Conservation (phyloP, 2,113 vertebrate genomes). For the Pteronura brasiliensis region DNA sequence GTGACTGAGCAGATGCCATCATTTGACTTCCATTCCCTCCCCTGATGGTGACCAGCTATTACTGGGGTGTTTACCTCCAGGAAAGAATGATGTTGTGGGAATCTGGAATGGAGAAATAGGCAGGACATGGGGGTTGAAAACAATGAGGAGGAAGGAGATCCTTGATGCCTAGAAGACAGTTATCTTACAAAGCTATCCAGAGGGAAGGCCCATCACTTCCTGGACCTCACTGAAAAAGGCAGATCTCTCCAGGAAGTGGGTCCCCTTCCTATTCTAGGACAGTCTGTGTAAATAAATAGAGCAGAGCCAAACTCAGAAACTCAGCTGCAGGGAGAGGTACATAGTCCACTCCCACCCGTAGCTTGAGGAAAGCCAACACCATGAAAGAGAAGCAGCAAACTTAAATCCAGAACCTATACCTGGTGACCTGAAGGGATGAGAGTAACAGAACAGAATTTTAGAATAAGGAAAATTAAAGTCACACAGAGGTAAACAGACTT, state of each 20-base stretch:
- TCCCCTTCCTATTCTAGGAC: not conserved
- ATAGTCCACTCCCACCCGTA: no score
- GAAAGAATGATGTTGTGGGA: not conserved
- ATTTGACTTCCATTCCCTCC: not conserved
- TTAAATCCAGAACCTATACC: not conserved
- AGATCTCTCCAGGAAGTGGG: not conserved
- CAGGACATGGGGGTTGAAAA: not conserved
- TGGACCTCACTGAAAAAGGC: not conserved
- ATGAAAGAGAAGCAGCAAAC: not conserved
- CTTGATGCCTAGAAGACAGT: not conserved
- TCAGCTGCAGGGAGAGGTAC: not conserved
- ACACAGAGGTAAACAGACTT: not conserved
- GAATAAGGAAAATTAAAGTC: not conserved
- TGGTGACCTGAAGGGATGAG: not conserved
- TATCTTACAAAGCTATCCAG: not conserved
- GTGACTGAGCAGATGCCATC: not conserved
- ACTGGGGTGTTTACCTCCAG: not conserved
- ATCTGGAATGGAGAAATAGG: not conserved
- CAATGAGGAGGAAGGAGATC: not conserved
- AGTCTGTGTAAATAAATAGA: not conserved
- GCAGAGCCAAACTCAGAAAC: not conserved
- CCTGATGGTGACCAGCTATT: not conserved
- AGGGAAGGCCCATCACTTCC: not conserved
- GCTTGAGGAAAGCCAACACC: not conserved
- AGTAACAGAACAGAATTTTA: not conserved